phyloP scores from a whole-genome alignment of 2,888 invertebrate species.

The Pardosa pseudoannulata region DNA sequence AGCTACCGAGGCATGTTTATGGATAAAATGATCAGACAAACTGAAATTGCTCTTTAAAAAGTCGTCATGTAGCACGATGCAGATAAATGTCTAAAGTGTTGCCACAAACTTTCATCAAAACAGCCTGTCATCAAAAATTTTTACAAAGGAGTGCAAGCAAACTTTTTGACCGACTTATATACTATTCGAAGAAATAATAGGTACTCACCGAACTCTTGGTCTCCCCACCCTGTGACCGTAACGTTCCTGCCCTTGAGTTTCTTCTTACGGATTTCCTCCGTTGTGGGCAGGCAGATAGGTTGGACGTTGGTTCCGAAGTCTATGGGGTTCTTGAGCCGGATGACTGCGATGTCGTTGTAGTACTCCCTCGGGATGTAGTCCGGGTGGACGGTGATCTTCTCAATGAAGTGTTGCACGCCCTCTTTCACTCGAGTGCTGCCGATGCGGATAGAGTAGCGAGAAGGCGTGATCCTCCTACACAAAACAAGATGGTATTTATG shows the following conservation, averaged over 20 bases:
- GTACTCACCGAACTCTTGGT: slow-evolving; percentile 70
- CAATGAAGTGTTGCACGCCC: slow-evolving; percentile 45
- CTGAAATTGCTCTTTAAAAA: no score
- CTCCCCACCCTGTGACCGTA: slow-evolving; percentile 75
- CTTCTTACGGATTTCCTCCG: slow-evolving; percentile 36
- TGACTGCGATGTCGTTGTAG: slow-evolving; percentile 75
- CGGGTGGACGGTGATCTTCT: slow-evolving; percentile 72
- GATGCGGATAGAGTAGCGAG: slow-evolving; percentile 46
- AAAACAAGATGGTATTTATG: no score
- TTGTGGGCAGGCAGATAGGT: slow-evolving; percentile 72
- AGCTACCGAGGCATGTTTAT: no score
- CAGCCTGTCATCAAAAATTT: no score
- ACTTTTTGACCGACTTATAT: no score
- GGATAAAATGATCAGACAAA: no score
- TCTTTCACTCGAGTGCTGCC: slow-evolving; percentile 40
- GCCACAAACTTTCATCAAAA: no score
- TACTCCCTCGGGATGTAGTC: slow-evolving; percentile 72
- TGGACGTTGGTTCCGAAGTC: slow-evolving; percentile 66
- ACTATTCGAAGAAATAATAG: no score
- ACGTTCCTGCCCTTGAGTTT: slow-evolving; percentile 51
- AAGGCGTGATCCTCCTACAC: slow-evolving; percentile 10
- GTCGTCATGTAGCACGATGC: no score
- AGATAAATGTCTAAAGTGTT: no score
- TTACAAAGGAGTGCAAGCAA: no score
- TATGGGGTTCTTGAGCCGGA: slow-evolving; percentile 71